phyloP scores from a whole-genome alignment of 2,113 vertebrate genomes.

The Scatophagus argus region DNA sequence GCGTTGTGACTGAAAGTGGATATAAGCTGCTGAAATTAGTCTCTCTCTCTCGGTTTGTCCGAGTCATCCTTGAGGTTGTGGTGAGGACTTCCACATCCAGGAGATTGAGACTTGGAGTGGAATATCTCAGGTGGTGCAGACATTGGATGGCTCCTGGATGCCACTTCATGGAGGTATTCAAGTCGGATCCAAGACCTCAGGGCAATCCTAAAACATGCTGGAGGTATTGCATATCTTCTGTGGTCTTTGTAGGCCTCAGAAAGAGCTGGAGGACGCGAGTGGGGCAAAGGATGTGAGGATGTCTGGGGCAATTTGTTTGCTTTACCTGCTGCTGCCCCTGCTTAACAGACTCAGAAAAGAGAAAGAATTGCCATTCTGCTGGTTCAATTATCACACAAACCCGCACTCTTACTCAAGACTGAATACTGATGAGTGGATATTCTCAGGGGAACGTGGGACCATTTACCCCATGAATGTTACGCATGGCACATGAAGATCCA shows the following conservation, averaged over 20 bases:
- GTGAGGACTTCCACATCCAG: background rate
- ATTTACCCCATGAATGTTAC: constrained; percentile 10
- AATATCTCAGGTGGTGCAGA: background rate
- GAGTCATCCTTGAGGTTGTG: background rate
- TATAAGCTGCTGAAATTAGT: too few relatives aligned
- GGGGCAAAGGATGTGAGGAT: constrained; percentile 14
- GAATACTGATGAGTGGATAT: constrained; percentile 17
- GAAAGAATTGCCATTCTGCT: constrained; percentile 21
- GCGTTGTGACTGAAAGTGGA: background rate
- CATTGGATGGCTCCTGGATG: background rate
- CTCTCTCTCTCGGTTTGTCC: background rate
- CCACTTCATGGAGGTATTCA: background rate
- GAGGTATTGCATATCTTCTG: constrained; percentile 11
- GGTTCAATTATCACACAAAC: constrained; percentile 42
- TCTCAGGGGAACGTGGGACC: background rate
- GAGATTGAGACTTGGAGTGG: background rate
- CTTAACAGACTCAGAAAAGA: constrained; percentile 10
- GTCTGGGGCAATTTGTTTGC: background rate
- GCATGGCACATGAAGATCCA: constrained; percentile 1
- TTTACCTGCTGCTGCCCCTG: background rate
- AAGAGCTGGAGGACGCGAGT: constrained; percentile 4
- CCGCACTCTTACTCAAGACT: constrained; percentile 5
- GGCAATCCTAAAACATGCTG: background rate
- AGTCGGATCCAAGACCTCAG: background rate
- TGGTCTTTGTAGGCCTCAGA: constrained; percentile 5